Conservation (phyloP, 2,888 invertebrate genomes). For the Dynastes hyllus region DNA sequence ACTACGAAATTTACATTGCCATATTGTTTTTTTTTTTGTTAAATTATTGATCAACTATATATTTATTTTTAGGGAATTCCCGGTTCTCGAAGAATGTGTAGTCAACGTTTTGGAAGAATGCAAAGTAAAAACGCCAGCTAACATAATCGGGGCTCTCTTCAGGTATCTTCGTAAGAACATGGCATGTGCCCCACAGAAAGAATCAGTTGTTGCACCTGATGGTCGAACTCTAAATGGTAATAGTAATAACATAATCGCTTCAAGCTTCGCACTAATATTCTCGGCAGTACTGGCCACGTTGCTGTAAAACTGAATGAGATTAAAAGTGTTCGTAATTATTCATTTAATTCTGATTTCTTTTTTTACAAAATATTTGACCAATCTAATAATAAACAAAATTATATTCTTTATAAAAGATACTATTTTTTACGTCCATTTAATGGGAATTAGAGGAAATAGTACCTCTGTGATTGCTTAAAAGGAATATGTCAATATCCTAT, state of each 20-base stretch:
- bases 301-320: neutral
- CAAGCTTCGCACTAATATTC: slow-evolving; percentile 24
- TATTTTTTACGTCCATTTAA: too few species aligned
- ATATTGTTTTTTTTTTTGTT: too few species aligned
- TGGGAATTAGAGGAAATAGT: too few species aligned
- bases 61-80: slow-evolving; percentile 72
- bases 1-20: too few species aligned
- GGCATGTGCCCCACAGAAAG: slow-evolving; percentile 71
- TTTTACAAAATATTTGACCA: slow-evolving; percentile 2
- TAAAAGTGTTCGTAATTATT: neutral
- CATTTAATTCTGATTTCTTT: neutral
- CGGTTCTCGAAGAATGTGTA: slow-evolving; percentile 75
- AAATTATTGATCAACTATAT: too few species aligned
- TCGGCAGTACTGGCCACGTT: slow-evolving; percentile 2
- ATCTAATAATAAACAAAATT: neutral
- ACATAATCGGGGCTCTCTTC: slow-evolving; percentile 85
- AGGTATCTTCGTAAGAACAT: slow-evolving; percentile 80
- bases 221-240: slow-evolving; percentile 44
- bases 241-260: slow-evolving; percentile 7
- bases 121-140: slow-evolving; percentile 83
- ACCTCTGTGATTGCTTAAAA: too few species aligned
- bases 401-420: neutral
- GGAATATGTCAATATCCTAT: too few species aligned
- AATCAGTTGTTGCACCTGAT: slow-evolving; percentile 4
- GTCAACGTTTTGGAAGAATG: slow-evolving; percentile 79